phyloP scores from a whole-genome alignment of 2,113 vertebrate species.

The Petrocephalus zakoni region DNA sequence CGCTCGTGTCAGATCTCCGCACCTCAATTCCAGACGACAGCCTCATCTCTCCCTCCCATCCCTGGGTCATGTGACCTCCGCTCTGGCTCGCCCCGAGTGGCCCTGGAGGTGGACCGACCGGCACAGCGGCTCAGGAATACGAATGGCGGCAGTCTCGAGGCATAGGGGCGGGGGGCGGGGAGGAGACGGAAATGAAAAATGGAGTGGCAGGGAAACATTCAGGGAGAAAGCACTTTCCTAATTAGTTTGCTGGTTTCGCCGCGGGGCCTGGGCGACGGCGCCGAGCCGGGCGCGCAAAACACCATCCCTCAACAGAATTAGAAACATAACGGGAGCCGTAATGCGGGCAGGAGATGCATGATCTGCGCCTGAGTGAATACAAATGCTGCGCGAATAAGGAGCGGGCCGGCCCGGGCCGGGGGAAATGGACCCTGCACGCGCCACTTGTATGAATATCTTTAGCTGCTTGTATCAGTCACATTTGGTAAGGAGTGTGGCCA shows the following conservation, averaged over 20 bases:
- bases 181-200: not conserved
- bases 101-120: not conserved
- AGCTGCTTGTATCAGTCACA: not conserved
- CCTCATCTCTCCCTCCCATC: not conserved
- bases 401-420: not conserved
- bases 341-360: not conserved
- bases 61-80: not conserved
- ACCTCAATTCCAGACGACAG: not conserved
- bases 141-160: not conserved
- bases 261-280: not conserved
- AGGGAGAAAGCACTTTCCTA: not conserved
- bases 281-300: not conserved
- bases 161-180: not conserved
- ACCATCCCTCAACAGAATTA: constrained; percentile 1
- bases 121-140: not conserved
- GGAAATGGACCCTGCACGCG: not conserved
- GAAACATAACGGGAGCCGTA: not conserved
- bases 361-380: not conserved
- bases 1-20: not conserved
- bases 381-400: not conserved
- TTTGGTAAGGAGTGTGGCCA: not conserved
- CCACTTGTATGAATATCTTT: not conserved
- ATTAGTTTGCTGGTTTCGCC: not conserved
- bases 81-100: not conserved
- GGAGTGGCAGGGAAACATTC: not conserved